phyloP scores from a whole-genome alignment of 2,888 invertebrate species.

The Cryptophagus acutangulus region DNA sequence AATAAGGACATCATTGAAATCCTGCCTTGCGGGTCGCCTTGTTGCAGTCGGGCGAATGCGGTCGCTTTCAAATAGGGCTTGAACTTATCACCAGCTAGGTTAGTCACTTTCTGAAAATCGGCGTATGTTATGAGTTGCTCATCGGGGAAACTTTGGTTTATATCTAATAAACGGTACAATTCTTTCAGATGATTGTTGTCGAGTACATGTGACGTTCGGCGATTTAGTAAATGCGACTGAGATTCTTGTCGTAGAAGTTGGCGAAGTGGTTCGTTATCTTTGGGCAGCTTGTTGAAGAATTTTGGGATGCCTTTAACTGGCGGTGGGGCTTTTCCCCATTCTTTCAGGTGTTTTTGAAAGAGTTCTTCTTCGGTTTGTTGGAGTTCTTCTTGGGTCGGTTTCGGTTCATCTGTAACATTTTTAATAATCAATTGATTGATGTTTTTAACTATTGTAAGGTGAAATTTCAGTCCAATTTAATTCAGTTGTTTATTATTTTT shows the following conservation, averaged over 20 bases:
- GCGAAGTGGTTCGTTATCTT: constrained; percentile 68
- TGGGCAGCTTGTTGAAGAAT: constrained; percentile 73
- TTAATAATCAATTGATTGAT: too few species aligned
- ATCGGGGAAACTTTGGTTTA: constrained; percentile 70
- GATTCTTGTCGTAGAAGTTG: constrained; percentile 86
- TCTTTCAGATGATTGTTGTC: constrained; percentile 81
- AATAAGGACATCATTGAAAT: constrained; percentile 86
- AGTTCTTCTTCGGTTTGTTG: constrained; percentile 36
- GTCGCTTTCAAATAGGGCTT: constrained; percentile 75
- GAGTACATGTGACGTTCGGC: constrained; percentile 75
- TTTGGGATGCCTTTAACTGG: constrained; percentile 64
- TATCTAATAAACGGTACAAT: constrained; percentile 79
- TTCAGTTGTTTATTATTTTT: too few species aligned
- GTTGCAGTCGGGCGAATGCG: constrained; percentile 82
- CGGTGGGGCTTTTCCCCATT: constrained; percentile 29
- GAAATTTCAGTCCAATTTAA: too few species aligned
- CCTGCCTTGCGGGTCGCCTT: constrained; percentile 78
- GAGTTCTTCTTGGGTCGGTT: constrained; percentile 38
- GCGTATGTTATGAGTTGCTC: constrained; percentile 82
- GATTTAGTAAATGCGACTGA: constrained; percentile 79
- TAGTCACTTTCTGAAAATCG: constrained; percentile 76
- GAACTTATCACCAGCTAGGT: constrained; percentile 58
- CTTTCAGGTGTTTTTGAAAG: constrained; percentile 33
- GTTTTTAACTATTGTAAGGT: too few species aligned
- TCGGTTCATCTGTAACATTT: constrained; percentile 14